Conservation (phyloP, 2,113 vertebrate genomes). For the Psephotus haematonotus region DNA sequence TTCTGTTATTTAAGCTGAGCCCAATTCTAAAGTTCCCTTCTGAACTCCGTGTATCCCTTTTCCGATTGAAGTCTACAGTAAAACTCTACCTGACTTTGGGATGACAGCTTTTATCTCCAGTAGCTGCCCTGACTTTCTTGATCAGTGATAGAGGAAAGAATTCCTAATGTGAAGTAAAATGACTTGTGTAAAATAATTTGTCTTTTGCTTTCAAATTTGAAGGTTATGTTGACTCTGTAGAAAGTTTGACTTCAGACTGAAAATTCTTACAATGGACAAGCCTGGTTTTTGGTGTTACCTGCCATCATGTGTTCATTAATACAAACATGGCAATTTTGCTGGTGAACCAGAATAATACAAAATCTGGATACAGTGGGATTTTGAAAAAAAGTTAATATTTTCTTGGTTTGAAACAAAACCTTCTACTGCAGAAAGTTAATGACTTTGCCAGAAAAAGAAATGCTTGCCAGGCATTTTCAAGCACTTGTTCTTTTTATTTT, state of each 20-base stretch:
- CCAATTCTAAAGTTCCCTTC: background rate
- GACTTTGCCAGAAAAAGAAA: background rate
- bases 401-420: background rate
- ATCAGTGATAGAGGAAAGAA: background rate
- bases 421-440: background rate
- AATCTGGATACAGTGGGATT: background rate
- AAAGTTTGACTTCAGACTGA: background rate
- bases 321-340: background rate
- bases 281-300: background rate
- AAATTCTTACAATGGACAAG: background rate
- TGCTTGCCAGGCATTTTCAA: background rate
- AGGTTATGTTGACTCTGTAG: background rate
- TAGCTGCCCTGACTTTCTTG: background rate
- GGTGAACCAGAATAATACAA: background rate
- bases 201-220: background rate
- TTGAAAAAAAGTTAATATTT: background rate
- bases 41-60: background rate
- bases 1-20: background rate
- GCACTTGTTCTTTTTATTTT: background rate
- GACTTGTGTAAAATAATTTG: background rate
- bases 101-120: background rate
- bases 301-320: background rate
- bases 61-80: background rate
- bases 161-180: background rate
- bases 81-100: background rate